Evolutionary conservation across 2,888 invertebrate species (phyloP).

Genomic region (Crematogaster levior): DNA sequence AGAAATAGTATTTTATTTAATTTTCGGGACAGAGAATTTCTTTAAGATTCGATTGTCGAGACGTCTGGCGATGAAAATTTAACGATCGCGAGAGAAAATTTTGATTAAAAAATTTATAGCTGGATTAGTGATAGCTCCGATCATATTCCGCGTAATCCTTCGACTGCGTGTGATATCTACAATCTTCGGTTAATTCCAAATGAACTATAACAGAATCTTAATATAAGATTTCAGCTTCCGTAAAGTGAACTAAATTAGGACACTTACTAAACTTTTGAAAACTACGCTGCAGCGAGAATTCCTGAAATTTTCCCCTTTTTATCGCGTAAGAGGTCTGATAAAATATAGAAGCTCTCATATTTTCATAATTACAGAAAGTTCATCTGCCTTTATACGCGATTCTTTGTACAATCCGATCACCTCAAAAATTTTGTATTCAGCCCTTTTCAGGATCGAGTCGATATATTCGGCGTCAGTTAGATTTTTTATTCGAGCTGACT

Average conservation of each 20-base stretch:
- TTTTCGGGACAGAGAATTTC: not conserved
- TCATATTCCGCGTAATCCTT: not conserved
- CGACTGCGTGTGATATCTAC: constrained; percentile 38
- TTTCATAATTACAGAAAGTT: constrained; percentile 11
- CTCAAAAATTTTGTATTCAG: not conserved
- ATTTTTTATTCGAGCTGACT: not conserved
- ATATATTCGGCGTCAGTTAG: not conserved
- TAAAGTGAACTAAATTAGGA: not conserved
- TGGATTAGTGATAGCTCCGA: not conserved
- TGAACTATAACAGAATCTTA: constrained; percentile 28
- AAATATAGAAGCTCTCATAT: not conserved
- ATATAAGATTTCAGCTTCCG: constrained; percentile 2
- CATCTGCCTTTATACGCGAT: not conserved
- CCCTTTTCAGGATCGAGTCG: not conserved
- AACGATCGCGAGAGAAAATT: not conserved
- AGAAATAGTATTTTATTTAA: not conserved
- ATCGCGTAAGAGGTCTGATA: not conserved
- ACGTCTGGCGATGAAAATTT: not conserved
- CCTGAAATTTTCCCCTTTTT: constrained; percentile 7
- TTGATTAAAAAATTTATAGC: constrained; percentile 2
- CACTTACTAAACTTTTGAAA: constrained; percentile 23
- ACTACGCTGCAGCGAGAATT: constrained; percentile 21
- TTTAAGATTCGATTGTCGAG: not conserved
- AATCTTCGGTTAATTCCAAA: constrained; percentile 34
- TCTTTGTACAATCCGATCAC: not conserved